A percentile compares a stretch with the other conserved stretches of the same genome.
Evolutionary conservation across 2,113 vertebrate genomes (phyloP).

Genomic region (Paraplagusia blochii): DNA sequence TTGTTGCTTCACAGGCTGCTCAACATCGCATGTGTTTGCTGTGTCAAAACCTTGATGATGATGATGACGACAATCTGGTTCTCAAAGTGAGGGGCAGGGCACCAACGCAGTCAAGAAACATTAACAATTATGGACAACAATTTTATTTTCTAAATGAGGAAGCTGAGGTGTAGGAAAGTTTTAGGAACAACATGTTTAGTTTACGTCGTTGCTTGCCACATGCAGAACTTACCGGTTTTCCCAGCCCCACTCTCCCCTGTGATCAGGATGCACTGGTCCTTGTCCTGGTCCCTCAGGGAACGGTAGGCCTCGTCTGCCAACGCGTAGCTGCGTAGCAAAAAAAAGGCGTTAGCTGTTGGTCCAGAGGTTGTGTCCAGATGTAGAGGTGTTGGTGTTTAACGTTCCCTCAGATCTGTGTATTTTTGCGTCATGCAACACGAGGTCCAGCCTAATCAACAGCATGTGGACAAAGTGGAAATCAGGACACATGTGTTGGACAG

Average conservation of each 20-base stretch:
- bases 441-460: constrained; percentile 45
- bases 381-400: neutral
- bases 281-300: constrained; percentile 97
- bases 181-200: no score
- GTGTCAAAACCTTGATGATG: no score
- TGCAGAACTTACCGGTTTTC: constrained; percentile 85
- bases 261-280: constrained; percentile 98
- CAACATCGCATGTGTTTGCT: no score
- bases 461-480: constrained; percentile 42
- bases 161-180: no score
- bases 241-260: constrained; percentile 97
- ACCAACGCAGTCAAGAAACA: no score
- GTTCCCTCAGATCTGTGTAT: constrained; percentile 1
- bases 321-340: constrained; percentile 83
- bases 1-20: no score
- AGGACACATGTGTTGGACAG: constrained; percentile 37
- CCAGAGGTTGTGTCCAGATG: neutral
- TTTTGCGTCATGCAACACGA: constrained; percentile 20
- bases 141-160: no score
- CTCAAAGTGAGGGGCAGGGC: no score
- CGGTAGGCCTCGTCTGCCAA: constrained; percentile 96
- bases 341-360: constrained; percentile 17
- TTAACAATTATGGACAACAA: no score
- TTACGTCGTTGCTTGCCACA: neutral
- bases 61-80: no score